Base-by-base conservation (phyloP, 2,797 vertebrate species). In the Phataginus tricuspis region DNA sequence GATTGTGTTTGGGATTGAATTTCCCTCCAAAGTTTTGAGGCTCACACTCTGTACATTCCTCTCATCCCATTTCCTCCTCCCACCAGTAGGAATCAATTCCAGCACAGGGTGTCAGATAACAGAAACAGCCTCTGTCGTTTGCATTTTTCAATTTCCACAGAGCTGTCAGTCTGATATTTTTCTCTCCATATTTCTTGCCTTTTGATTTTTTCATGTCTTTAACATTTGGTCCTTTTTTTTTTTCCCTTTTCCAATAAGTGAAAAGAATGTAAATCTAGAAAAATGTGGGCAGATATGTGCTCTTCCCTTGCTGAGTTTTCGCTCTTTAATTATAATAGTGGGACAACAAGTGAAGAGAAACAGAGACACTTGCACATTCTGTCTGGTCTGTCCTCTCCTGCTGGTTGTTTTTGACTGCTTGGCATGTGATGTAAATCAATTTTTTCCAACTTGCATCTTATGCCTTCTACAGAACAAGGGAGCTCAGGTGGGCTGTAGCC, bases 201-300 rank as follows among this genome's bases (percentile, higher is more conserved):
- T 71, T 85, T 66, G 23, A 34, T 87, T 71, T 92, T 74, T 90
- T 25, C 27, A 21, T 42, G 37, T 51, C 77, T 90, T 92, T 94
- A 64, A 59, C 72, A 45, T 94, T 93, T 61, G 84, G n/a, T 64
- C 53, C 13, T 34, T 86, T 79, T 84, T 55, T 34, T 27, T 27
- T 13, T 57, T 14, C n/a, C 68, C 15, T 45, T 90, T 86, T 92
- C 72, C 72, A 72, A 74, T 83, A 88, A 91, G 34, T 51, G 64
- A 85, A 94, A 95, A 94, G 78, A 93, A 72, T 39, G 72, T 57
- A 84, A 72, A 92, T 84, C 77, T 77, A 72, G 95, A 91, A 66
- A 61, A 55, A 23, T 23, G 66, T 72, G 69, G 92, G 83, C 83
- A 87, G 83, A 53, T 3, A 4, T 29, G 15, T 77, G 94, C 68